Evolutionary conservation across 2,888 invertebrate genomes (phyloP), one percentile per base, ranked within the genome.

Genomic region (Allolobophora icterica): DNA sequence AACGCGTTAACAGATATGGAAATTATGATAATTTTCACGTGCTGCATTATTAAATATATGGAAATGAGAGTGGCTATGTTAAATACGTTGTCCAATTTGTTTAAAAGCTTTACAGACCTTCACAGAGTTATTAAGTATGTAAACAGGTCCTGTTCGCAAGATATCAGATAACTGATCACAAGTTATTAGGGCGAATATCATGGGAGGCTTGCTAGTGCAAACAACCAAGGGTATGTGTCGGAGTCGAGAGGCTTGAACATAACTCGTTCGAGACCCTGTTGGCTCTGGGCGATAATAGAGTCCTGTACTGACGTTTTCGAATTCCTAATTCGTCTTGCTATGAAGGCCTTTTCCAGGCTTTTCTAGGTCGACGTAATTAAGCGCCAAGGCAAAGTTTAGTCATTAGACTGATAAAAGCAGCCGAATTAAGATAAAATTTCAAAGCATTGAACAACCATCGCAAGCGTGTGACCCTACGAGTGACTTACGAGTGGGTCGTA

Each of bases 351-450:
- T 71, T n/a, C 71, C 8, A 71, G 71, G 71, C 11, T 71, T 71
- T 71, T 71, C 71, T 30, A 11, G 71, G 71, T 71, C 71, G n/a
- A 71, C 71, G 30, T 11, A 11, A n/a, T 30, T 71, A 71, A 71
- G n/a, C n/a, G 71, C 71, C n/a, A 71, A n/a, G 30, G 30, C n/a
- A 71, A n/a, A 71, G 71, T 71, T 71, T 30, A 71, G 71, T 71
- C 71, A 71, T 71, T 71, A 71, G 71, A n/a, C 71, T 71, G 71
- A 71, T 71, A 71, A 71, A 71, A 71, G 71, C 71, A 0, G 11
- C 30, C 71, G 71, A n/a, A 71, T 71, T 71, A n/a, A 71, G 71
- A 71, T 71, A 71, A 71, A 71, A 71, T 71, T n/a, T 71, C 71
- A 21, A 45, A 11, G 45, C 11, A 3, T 45, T 45, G 45, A 58